Evolutionary conservation across 1,140 invertebrate genomes (phyloP).

Genomic region (Theocolax elegans): DNA sequence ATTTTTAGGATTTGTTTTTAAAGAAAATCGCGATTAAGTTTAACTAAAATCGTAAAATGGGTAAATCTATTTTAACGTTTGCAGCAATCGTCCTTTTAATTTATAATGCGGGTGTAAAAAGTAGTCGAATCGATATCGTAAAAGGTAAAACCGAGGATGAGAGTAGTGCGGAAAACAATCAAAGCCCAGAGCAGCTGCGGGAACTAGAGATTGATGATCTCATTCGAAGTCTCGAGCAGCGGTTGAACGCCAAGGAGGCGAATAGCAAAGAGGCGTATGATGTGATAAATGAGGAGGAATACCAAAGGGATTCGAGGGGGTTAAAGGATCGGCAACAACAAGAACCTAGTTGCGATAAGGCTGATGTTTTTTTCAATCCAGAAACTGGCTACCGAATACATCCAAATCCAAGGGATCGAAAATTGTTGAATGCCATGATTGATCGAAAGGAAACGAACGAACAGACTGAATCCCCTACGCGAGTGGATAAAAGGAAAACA

Average conservation of each 20-base stretch:
- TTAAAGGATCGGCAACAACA: background rate
- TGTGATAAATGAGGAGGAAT: background rate
- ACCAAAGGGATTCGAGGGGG: background rate
- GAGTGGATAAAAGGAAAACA: background rate
- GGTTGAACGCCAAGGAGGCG: background rate
- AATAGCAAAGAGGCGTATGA: background rate
- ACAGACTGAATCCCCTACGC: background rate
- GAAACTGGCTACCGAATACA: too few relatives aligned
- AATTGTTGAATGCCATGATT: background rate
- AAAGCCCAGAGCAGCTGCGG: background rate
- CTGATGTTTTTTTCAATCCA: background rate
- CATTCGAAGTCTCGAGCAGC: conserved; percentile 23
- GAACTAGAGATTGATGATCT: conserved; percentile 8
- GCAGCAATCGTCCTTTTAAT: too few relatives aligned
- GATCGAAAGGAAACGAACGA: background rate
- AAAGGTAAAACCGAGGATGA: too few relatives aligned
- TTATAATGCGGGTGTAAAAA: too few relatives aligned
- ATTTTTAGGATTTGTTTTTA: too few relatives aligned
- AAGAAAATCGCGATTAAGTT: too few relatives aligned
- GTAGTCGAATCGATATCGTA: too few relatives aligned
- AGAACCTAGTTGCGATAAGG: background rate
- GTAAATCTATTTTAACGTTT: background rate
- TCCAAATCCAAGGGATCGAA: conserved; percentile 5
- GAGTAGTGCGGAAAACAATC: background rate
- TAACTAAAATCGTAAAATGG: background rate